Conservation (phyloP, 2,113 vertebrate species). For the Myxocyprinus asiaticus region DNA sequence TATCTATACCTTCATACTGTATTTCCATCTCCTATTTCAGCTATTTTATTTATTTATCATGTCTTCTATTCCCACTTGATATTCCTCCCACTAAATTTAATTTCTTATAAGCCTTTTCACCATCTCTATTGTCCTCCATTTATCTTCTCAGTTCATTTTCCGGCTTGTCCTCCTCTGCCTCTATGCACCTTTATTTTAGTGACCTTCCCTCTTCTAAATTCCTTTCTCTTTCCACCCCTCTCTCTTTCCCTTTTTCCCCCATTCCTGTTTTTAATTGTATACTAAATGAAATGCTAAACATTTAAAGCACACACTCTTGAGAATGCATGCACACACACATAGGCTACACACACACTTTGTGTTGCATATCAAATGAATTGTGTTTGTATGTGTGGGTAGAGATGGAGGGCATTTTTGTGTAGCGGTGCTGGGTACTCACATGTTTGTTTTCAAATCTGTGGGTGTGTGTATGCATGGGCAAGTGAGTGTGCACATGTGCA, state of each 20-base stretch:
- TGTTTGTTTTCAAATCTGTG: too few species aligned
- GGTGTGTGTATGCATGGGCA: too few species aligned
- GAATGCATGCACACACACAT: slow-evolving; percentile 54
- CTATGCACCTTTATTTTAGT: slow-evolving; percentile 5
- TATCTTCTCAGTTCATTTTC: slow-evolving; percentile 43
- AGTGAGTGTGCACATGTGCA: too few species aligned
- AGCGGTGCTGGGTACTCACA: too few species aligned
- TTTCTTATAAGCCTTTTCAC: slow-evolving; percentile 56
- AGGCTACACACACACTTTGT: slow-evolving; percentile 39
- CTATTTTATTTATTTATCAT: slow-evolving; percentile 40
- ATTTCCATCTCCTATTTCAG: slow-evolving; percentile 59
- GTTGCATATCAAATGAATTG: slow-evolving; percentile 32
- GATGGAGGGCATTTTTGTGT: neutral
- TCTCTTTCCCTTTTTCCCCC: neutral
- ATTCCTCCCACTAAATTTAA: slow-evolving; percentile 57
- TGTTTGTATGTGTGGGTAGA: neutral
- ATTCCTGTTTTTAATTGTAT: slow-evolving; percentile 48
- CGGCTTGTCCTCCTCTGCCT: neutral
- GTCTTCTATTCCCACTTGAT: too few species aligned
- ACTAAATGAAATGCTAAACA: slow-evolving; percentile 65
- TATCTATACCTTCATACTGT: neutral
- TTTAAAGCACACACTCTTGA: slow-evolving; percentile 55
- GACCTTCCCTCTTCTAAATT: slow-evolving; percentile 22
- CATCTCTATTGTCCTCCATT: slow-evolving; percentile 54
- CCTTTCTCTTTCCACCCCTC: slow-evolving; percentile 30